Percentiles rank a stretch among this genome's conserved stretches.
Conservation (phyloP, 2,797 vertebrate species). For the Mastacembelus armatus region DNA sequence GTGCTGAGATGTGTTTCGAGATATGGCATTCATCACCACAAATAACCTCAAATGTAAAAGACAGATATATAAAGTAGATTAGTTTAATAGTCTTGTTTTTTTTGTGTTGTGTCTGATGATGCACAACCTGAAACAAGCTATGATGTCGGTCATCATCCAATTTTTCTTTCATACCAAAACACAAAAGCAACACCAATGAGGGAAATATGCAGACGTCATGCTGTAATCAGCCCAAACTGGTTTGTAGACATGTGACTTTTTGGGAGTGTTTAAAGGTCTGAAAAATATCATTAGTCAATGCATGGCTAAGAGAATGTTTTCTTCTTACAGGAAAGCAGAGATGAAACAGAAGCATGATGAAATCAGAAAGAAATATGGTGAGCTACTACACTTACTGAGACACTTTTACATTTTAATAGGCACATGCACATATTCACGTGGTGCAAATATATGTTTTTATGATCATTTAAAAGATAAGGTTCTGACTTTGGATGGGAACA, state of each 20-base stretch:
- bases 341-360: conserved; percentile 95
- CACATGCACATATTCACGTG: neutral
- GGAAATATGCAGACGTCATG: conserved; percentile 41
- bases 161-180: conserved; percentile 31
- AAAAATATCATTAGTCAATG: conserved; percentile 18
- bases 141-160: too few relatives aligned
- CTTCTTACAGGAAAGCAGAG: conserved; percentile 87
- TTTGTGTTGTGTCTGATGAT: neutral
- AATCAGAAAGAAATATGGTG: conserved; percentile 96
- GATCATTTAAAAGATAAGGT: neutral
- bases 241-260: conserved; percentile 40
- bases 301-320: conserved; percentile 39
- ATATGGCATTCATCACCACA: conserved; percentile 1
- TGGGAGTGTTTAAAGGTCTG: conserved; percentile 8
- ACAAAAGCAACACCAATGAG: neutral
- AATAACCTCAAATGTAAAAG: neutral
- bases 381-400: conserved; percentile 25
- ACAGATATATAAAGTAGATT: too few relatives aligned
- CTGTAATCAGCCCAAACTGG: conserved; percentile 57
- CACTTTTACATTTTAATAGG: neutral
- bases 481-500: too few relatives aligned
- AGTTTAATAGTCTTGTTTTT: too few relatives aligned
- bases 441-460: too few relatives aligned
- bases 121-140: too few relatives aligned
- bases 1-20: too few relatives aligned